These are phyloP conservation scores for Hemiprocne comata DNA, from an alignment of 2,113 vertebrate genomes.

Conservation along the genomic window DNA sequence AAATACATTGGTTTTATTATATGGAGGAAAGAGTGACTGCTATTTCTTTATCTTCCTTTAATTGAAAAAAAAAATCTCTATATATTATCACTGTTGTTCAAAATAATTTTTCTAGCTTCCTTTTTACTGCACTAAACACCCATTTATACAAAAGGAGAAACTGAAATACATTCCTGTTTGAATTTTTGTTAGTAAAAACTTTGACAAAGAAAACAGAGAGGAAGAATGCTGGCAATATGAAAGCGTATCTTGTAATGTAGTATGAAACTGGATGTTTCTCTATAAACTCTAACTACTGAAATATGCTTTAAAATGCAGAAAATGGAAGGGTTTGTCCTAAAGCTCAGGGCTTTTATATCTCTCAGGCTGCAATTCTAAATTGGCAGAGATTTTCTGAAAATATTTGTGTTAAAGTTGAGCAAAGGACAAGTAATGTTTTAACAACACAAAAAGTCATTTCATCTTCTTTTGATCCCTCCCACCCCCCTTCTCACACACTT, in stretches of 20 bases:
- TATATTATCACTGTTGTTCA: not conserved
- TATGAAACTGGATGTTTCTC: not conserved
- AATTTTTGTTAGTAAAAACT: not conserved
- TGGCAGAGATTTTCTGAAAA: constrained; percentile 6
- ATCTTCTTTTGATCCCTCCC: not conserved
- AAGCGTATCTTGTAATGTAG: not conserved
- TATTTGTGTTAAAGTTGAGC: constrained; percentile 17
- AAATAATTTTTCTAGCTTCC: not conserved
- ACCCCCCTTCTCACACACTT: not conserved
- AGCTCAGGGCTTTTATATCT: not conserved
- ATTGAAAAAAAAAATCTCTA: not conserved
- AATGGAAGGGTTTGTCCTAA: not conserved
- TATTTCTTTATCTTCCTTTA: not conserved
- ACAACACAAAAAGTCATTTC: not conserved
- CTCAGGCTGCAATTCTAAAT: not conserved
- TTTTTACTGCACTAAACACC: not conserved
- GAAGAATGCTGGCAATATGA: not conserved
- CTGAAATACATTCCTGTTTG: not conserved
- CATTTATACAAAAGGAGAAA: not conserved
- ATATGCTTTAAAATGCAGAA: not conserved
- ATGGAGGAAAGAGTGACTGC: not conserved
- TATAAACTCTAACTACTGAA: not conserved
- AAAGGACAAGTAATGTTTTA: not conserved
- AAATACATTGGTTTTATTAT: not conserved
- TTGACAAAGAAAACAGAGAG: not conserved